Base-by-base conservation (phyloP, 2,797 vertebrate species). In the Cuniculus paca region DNA sequence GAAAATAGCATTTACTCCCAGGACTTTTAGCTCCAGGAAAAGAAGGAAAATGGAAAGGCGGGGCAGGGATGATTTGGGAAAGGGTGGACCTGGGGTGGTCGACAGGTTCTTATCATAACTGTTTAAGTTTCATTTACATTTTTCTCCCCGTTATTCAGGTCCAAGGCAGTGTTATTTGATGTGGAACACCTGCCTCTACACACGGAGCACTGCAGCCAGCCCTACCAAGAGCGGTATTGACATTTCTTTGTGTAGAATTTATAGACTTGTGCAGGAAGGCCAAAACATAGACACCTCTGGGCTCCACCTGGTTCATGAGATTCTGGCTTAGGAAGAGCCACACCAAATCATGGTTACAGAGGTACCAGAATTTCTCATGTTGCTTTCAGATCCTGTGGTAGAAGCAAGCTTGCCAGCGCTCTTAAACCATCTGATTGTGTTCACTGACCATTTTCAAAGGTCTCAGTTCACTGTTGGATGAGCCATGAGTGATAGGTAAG, bases 91-190 rank as follows among this genome's bases (percentile, higher is more conserved):
- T 58, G 78, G 78, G 92, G 95, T 84, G 85, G 96, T 60, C 82
- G 0, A 95, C 95, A 96, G 95, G 70, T 89, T 97, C 95, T 97
- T 97, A 95, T 97, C 96, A 96, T 97, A 97, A 97, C 86, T 97
- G 95, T 97, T 97, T 97, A 97, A 96, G 92, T 97, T 97, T 96
- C 96, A 96, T 93, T 92, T 97, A 97, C 97, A 96, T 97, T 97
- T 97, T 97, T 82, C 93, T 85, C 93, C 45, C 88, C 58, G 50
- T 75, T 97, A 85, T 77, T 95, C 88, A 91, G 94, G 96, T 96
- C 91, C 65, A 3, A 94, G 90, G 80, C 93, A 95, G 97, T 97
- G 97, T 97, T 97, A 94, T 85, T 97, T 97, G 97, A 97, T 96
- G 96, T 63, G 90, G 90, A 97, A 97, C 97, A 97, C 98, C 97